Conservation (phyloP, 2,113 vertebrate species). For the Canis aureus region DNA sequence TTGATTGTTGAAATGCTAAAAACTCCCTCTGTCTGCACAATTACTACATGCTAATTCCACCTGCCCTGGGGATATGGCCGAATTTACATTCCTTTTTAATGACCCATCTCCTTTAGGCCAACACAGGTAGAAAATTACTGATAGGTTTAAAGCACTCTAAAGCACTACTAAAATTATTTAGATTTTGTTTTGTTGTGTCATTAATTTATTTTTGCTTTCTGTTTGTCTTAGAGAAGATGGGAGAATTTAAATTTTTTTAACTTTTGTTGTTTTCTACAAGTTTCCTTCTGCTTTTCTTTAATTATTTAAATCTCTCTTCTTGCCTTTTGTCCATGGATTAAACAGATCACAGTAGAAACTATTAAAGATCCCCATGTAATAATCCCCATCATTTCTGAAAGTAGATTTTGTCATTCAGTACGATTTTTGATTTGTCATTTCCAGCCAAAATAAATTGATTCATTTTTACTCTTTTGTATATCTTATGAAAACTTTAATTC, state of each 20-base stretch:
- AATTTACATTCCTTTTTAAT: conserved; percentile 62
- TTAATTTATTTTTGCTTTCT: conserved; percentile 4
- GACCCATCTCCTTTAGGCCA: conserved; percentile 33
- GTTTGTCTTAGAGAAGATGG: neutral
- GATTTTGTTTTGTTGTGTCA: neutral
- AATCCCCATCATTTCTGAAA: neutral
- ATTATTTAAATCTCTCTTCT: neutral
- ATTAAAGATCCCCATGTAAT: neutral
- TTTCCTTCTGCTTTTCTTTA: conserved; percentile 31
- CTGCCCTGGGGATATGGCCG: conserved; percentile 47
- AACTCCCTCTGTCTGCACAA: neutral
- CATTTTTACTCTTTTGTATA: neutral
- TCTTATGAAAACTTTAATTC: conserved; percentile 39
- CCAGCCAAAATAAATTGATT: neutral
- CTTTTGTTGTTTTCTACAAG: neutral
- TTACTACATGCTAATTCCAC: conserved; percentile 60
- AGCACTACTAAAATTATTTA: conserved; percentile 17
- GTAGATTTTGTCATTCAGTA: neutral
- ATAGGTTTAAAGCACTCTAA: neutral
- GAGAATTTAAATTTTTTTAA: neutral
- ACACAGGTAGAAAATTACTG: conserved; percentile 37
- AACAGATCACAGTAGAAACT: neutral
- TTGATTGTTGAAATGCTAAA: conserved; percentile 3
- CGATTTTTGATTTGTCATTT: neutral
- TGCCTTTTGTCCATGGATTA: neutral